Conservation (phyloP, 35 echinoderm and acorn worm species). For the Ophioderma brevispina region DNA sequence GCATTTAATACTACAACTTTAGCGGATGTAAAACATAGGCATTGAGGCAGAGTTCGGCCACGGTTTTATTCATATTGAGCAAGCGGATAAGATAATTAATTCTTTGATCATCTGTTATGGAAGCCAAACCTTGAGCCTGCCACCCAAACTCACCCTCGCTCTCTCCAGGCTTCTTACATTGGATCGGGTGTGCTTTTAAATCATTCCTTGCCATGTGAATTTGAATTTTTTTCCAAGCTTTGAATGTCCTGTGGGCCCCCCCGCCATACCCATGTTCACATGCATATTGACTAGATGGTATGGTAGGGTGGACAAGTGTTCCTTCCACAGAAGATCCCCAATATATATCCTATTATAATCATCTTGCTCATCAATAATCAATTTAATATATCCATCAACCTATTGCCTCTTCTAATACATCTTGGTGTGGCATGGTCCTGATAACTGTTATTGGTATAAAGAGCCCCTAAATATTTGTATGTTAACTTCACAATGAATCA, state of each 20-base stretch:
- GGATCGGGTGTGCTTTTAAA: neutral
- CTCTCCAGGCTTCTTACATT: neutral
- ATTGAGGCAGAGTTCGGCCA: too few species aligned
- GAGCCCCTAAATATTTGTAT: neutral
- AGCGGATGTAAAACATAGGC: too few species aligned
- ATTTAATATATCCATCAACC: slow-evolving; percentile 13
- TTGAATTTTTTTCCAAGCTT: neutral
- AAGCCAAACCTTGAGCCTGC: neutral
- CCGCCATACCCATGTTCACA: neutral
- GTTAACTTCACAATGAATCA: neutral
- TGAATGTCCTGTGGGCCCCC: neutral
- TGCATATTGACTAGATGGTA: neutral
- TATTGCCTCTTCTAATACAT: neutral
- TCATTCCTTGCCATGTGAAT: neutral
- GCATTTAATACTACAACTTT: too few species aligned
- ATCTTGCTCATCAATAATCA: neutral
- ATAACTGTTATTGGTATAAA: neutral
- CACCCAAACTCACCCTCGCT: neutral
- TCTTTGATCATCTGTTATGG: neutral
- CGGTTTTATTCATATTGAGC: too few species aligned
- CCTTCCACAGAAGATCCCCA: neutral
- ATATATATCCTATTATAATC: slow-evolving; percentile 3
- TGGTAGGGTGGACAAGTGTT: neutral
- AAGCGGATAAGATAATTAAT: neutral
- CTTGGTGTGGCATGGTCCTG: neutral